Evolutionary conservation across 2,797 vertebrate species (phyloP).

Genomic region (Acomys russatus): DNA sequence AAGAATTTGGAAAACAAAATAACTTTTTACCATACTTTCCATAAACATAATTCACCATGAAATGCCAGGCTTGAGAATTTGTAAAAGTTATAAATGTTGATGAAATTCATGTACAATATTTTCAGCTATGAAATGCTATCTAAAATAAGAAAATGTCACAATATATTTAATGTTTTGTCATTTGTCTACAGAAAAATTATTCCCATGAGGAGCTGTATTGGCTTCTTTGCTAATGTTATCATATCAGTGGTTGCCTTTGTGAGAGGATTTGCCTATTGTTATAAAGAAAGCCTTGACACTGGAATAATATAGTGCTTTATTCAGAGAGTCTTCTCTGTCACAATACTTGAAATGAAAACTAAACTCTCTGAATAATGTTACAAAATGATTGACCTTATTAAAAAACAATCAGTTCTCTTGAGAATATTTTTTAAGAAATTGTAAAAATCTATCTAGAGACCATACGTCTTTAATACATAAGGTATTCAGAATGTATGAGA

Average conservation of each 20-base stretch:
- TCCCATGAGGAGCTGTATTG: not conserved
- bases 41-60: constrained; percentile 43
- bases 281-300: constrained; percentile 31
- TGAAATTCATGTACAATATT: constrained; percentile 1
- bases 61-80: constrained; percentile 5
- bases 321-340: not conserved
- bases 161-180: constrained; percentile 27
- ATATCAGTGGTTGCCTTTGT: not conserved
- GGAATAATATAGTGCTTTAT: not conserved
- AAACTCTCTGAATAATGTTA: not conserved
- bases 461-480: not conserved
- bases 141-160: not conserved
- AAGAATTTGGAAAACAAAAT: constrained; percentile 1
- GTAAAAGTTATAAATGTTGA: constrained; percentile 42
- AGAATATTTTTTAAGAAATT: not conserved
- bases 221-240: not conserved
- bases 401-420: not conserved
- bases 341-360: constrained; percentile 55
- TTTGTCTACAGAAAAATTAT: not conserved
- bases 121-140: not conserved
- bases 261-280: not conserved
- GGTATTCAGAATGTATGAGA: not conserved
- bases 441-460: not conserved
- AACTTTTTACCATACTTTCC: not conserved
- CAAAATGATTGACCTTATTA: constrained; percentile 57